Evolutionary conservation across 2,888 invertebrate species (phyloP).

Genomic region (Andrena marginata): DNA sequence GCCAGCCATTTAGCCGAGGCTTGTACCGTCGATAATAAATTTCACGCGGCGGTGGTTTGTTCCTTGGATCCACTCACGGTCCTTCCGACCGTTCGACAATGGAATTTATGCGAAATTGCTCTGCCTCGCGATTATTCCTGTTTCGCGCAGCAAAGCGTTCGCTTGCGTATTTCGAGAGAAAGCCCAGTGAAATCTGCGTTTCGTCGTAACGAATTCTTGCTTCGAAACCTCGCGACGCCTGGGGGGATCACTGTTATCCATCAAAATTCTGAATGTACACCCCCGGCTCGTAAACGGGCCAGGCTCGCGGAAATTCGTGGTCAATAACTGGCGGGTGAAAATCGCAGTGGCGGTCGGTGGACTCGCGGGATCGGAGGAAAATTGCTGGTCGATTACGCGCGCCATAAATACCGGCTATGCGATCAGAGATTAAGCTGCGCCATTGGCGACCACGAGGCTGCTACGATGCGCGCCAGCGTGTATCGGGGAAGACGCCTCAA

Average conservation of each 20-base stretch:
- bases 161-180: too few relatives aligned
- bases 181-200: too few relatives aligned
- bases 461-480: too few relatives aligned
- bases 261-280: not conserved
- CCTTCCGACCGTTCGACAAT: too few relatives aligned
- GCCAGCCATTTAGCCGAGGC: too few relatives aligned
- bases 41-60: too few relatives aligned
- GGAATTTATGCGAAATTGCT: too few relatives aligned
- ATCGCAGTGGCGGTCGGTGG: not conserved
- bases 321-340: not conserved
- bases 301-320: not conserved
- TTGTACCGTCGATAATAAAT: too few relatives aligned
- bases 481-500: too few relatives aligned
- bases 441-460: slow-evolving; percentile 13
- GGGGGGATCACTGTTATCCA: not conserved
- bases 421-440: slow-evolving; percentile 17
- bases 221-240: not conserved
- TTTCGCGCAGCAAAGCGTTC: too few relatives aligned
- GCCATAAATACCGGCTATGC: not conserved
- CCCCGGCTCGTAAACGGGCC: not conserved
- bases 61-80: too few relatives aligned
- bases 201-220: not conserved
- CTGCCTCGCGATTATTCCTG: too few relatives aligned
- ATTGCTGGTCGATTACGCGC: not conserved
- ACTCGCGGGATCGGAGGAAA: not conserved